These are phyloP conservation scores for Lissonota sp. DNA, from an alignment of 2,888 invertebrate species.

Conservation along the genomic window DNA sequence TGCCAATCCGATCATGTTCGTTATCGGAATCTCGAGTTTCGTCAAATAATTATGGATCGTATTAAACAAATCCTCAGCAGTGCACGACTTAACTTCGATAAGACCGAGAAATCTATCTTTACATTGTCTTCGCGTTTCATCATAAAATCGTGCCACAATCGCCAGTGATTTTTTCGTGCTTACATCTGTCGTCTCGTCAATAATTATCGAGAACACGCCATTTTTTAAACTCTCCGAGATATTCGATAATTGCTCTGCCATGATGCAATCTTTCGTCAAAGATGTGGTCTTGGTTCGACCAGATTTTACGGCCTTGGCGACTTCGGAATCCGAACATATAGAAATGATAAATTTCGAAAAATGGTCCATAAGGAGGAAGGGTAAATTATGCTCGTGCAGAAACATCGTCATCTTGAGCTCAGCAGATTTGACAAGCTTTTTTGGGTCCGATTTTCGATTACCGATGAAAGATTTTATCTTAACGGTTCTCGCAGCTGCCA, in stretches of 20 bases:
- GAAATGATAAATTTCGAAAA: constrained; percentile 11
- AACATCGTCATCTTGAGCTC: constrained; percentile 29
- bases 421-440: constrained; percentile 5
- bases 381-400: constrained; percentile 22
- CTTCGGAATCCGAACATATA: constrained; percentile 15
- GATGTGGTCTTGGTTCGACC: constrained; percentile 17
- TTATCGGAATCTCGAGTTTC: constrained; percentile 38
- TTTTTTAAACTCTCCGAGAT: too few relatives aligned
- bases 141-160: too few relatives aligned
- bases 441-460: constrained; percentile 9
- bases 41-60: constrained; percentile 27
- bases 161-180: too few relatives aligned
- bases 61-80: constrained; percentile 46
- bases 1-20: constrained; percentile 54
- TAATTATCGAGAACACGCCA: too few relatives aligned
- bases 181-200: too few relatives aligned
- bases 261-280: constrained; percentile 56
- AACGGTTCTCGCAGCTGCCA: constrained; percentile 20
- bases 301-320: constrained; percentile 8
- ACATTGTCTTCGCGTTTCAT: not conserved
- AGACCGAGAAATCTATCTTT: constrained; percentile 26
- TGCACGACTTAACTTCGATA: constrained; percentile 25
- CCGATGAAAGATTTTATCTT: not conserved
- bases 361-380: constrained; percentile 30
- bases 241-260: too few relatives aligned